Base-by-base conservation (phyloP, 2,113 vertebrate genomes). In the Axis porcinus region DNA sequence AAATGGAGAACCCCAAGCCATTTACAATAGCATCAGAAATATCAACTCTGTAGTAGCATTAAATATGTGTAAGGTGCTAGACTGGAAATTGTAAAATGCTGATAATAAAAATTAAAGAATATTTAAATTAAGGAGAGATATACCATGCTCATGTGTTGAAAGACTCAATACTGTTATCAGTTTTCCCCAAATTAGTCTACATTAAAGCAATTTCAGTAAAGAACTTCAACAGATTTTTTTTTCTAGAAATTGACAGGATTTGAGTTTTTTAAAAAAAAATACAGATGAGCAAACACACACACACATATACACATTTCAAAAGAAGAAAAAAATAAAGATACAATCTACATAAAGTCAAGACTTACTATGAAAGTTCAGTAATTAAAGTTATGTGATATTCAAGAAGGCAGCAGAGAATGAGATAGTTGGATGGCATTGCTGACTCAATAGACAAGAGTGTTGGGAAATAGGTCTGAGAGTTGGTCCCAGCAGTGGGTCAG, bases 391-490 rank as follows among this genome's bases (percentile, higher is more conserved):
- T 7, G 10, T 52, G 16, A 4, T n/a, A 7, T 43, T 33, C 4
- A 43, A 45, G 10, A 54, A 76, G 70, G 12, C 36, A 27, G 36
- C 70, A 43, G 70, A 14, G 23, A 36, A 6, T 25, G 21, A 43
- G 36, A 14, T 0, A 14, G 36, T 14, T 27, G 12, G 70, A 14
- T 7, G 36, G 70, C 36, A 7, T 76, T 3, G 0, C 70, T 7
- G 70, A 7, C 23, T 76, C 36, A 43, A 0, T 7, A 23, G 36
- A 0, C 3, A 7, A 21, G 36, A 43, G 36, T 14, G 36, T 0
- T 43, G 14, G 25, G 17, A 25, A 78, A 2, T 12, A 9, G 47
- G n/a, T 33, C 33, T 16, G 30, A 16, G n/a, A 6, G 10, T 1
- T 12, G 36, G 36, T 19, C 8, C 7, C 14, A 8, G n/a, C 36